Conservation (phyloP, 2,797 vertebrate species). For the Schizothorax lantsangensis region DNA sequence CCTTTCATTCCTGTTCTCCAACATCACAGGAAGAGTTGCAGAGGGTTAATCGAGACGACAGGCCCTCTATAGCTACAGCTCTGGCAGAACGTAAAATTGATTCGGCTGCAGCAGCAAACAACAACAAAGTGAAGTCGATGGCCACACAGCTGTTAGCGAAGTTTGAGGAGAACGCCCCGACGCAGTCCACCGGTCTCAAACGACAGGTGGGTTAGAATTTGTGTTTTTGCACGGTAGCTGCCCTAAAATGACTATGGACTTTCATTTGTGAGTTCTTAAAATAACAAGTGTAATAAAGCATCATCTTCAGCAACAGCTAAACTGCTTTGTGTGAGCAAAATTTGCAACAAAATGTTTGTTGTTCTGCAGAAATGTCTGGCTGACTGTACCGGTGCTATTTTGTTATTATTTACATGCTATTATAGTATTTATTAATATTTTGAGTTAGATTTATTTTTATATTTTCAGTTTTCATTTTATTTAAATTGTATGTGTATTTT, state of each 20-base stretch:
- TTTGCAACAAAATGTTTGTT: background rate
- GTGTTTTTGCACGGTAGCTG: background rate
- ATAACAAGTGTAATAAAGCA: background rate
- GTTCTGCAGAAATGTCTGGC: background rate
- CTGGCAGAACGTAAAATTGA: conserved; percentile 85
- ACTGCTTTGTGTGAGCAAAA: background rate
- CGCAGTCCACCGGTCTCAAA: conserved; percentile 81
- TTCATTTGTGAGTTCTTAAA: background rate
- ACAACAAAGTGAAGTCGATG: conserved; percentile 98
- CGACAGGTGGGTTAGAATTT: conserved; percentile 85
- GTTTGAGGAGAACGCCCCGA: conserved; percentile 93
- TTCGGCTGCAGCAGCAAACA: conserved; percentile 72
- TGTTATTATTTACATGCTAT: background rate
- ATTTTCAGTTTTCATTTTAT: background rate
- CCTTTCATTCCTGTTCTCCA: background rate
- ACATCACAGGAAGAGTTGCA: conserved; percentile 84
- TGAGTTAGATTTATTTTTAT: background rate
- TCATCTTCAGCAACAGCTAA: background rate
- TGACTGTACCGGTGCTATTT: background rate
- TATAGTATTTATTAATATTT: background rate
- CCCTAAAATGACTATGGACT: background rate
- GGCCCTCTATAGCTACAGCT: conserved; percentile 75
- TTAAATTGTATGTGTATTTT: background rate
- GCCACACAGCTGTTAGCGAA: conserved; percentile 95
- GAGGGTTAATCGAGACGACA: conserved; percentile 79